phyloP scores from a whole-genome alignment of 2,888 invertebrate species.

The Parnassius orleans region DNA sequence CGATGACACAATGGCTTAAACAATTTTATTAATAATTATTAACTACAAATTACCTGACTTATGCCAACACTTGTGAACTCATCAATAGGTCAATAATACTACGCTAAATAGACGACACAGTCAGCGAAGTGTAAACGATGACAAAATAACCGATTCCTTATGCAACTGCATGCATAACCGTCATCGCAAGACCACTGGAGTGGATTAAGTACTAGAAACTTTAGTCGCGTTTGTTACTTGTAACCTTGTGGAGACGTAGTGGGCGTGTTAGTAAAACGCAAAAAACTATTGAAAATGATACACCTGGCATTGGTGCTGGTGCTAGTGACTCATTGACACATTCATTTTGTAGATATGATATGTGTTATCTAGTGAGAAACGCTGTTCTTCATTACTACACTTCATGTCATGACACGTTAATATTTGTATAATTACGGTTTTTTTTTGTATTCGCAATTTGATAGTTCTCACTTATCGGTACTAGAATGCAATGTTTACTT shows the following conservation, averaged over 20 bases:
- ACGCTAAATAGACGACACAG: neutral
- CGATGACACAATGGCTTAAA: neutral
- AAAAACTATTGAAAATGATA: constrained; percentile 35
- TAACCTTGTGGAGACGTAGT: constrained; percentile 25
- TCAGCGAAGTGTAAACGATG: neutral
- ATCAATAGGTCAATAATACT: neutral
- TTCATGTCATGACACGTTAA: neutral
- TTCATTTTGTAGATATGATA: constrained; percentile 29
- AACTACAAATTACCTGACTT: constrained; percentile 6
- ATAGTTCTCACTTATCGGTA: too few species aligned
- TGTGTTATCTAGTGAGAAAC: constrained; percentile 4
- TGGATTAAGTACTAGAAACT: constrained; percentile 32
- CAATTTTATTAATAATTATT: too few species aligned
- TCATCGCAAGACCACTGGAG: constrained; percentile 38
- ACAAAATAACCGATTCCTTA: constrained; percentile 5
- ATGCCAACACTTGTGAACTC: neutral
- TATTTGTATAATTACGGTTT: too few species aligned
- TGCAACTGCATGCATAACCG: constrained; percentile 47
- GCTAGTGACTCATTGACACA: constrained; percentile 40
- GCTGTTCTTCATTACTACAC: neutral
- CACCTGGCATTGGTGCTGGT: constrained; percentile 38
- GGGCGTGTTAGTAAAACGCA: constrained; percentile 31
- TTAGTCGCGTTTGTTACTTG: constrained; percentile 3
- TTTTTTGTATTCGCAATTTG: too few species aligned
- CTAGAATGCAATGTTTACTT: too few species aligned